These are phyloP conservation scores for Galerucella pusilla DNA, from an alignment of 2,888 invertebrate genomes.

Conservation along the genomic window DNA sequence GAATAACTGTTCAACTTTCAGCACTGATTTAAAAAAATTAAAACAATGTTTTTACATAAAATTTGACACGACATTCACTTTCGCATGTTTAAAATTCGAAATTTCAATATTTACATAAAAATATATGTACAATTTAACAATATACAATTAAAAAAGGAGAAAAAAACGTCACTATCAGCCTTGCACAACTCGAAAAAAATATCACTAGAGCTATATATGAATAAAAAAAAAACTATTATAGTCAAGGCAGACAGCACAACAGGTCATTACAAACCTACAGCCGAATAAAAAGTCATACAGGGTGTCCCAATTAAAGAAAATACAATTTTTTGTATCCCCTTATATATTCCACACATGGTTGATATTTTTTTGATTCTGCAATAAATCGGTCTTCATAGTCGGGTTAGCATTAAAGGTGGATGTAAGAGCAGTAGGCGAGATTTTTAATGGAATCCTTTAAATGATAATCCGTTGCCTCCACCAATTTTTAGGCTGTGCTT, in stretches of 20 bases:
- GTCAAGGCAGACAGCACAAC: background rate
- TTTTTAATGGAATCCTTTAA: too few species aligned
- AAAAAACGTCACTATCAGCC: slow-evolving; percentile 34
- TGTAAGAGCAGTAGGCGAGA: too few species aligned
- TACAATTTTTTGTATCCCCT: too few species aligned
- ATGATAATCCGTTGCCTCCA: too few species aligned
- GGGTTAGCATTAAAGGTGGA: too few species aligned
- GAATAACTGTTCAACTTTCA: background rate
- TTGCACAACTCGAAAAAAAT: slow-evolving; percentile 35
- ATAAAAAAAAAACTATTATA: slow-evolving; percentile 14
- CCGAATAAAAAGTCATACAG: too few species aligned
- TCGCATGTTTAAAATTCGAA: slow-evolving; percentile 20
- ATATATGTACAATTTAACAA: slow-evolving; percentile 37
- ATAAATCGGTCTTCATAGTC: too few species aligned
- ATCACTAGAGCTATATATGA: slow-evolving; percentile 27
- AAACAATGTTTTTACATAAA: slow-evolving; percentile 1
- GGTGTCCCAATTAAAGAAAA: too few species aligned
- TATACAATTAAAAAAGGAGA: slow-evolving; percentile 16
- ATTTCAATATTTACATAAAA: slow-evolving; percentile 33
- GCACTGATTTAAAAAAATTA: background rate
- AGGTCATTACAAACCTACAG: background rate
- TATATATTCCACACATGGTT: too few species aligned
- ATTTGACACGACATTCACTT: slow-evolving; percentile 31
- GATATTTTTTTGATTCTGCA: too few species aligned
- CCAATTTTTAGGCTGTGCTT: too few species aligned